These are phyloP conservation scores for Parascotia fuliginaria DNA, from an alignment of 2,888 invertebrate species.

Conservation along the genomic window DNA sequence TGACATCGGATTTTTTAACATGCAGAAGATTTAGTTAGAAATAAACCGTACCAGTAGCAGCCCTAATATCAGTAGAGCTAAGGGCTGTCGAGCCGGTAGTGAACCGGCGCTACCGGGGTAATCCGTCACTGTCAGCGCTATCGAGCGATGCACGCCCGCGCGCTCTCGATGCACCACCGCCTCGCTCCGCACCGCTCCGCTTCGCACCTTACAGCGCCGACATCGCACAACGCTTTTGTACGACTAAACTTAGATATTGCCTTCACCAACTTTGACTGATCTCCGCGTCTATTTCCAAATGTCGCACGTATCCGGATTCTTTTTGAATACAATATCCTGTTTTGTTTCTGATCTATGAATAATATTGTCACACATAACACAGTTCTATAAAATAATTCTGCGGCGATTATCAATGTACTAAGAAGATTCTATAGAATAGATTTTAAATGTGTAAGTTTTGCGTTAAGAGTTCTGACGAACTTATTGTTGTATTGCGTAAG, in stretches of 20 bases:
- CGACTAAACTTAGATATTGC: constrained; percentile 79
- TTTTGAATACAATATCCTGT: constrained; percentile 32
- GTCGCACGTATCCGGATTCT: constrained; percentile 45
- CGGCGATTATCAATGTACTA: background rate
- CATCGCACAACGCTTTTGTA: constrained; percentile 31
- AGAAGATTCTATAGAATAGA: background rate
- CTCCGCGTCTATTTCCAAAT: constrained; percentile 62
- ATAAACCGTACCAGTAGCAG: too few species aligned
- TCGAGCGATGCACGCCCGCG: constrained; percentile 80
- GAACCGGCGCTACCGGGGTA: constrained; percentile 67
- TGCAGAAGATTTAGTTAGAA: too few species aligned
- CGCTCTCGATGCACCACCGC: constrained; percentile 42
- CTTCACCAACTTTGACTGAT: constrained; percentile 79
- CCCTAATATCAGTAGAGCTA: constrained; percentile 39
- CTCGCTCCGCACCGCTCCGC: constrained; percentile 29
- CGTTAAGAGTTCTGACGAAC: constrained; percentile 12
- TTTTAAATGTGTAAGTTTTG: constrained; percentile 22
- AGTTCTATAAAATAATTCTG: constrained; percentile 1
- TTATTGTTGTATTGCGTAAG: constrained; percentile 25
- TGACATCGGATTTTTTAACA: too few species aligned
- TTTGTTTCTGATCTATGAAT: constrained; percentile 14
- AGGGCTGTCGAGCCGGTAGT: constrained; percentile 58
- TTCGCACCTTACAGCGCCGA: constrained; percentile 29
- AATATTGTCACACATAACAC: constrained; percentile 9
- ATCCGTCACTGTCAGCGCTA: constrained; percentile 79